A percentile compares a stretch with the other conserved stretches of the same genome.
phyloP scores from a whole-genome alignment of 2,888 invertebrate genomes.

The Tetragnatha montana region DNA sequence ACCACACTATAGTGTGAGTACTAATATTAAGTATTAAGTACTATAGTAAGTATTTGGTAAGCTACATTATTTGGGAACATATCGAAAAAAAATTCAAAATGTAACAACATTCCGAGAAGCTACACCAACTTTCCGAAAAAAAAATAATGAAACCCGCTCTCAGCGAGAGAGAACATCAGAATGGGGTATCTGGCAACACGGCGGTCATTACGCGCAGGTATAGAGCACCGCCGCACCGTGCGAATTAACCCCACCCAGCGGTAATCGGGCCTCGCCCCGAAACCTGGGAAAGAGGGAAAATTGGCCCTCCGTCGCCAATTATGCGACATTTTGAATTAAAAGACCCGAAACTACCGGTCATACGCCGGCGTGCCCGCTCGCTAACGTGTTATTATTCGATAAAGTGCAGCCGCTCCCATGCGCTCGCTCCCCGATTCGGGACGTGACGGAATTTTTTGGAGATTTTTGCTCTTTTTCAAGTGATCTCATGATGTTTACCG shows the following conservation, averaged over 20 bases:
- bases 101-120: too few relatives aligned
- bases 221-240: constrained; percentile 20
- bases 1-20: too few relatives aligned
- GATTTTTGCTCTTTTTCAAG: constrained; percentile 1
- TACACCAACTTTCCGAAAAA: too few relatives aligned
- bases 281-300: constrained; percentile 31
- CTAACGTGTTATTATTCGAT: constrained; percentile 66
- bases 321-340: constrained; percentile 66
- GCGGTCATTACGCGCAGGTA: not conserved
- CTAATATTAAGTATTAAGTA: too few relatives aligned
- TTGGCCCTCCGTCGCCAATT: constrained; percentile 68
- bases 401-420: constrained; percentile 44
- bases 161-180: too few relatives aligned
- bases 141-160: too few relatives aligned
- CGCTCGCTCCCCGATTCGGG: constrained; percentile 24
- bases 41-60: too few relatives aligned
- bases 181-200: too few relatives aligned
- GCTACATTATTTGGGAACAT: too few relatives aligned
- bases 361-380: constrained; percentile 52
- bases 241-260: constrained; percentile 53
- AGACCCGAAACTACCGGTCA: constrained; percentile 68
- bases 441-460: constrained; percentile 64
- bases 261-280: constrained; percentile 39
- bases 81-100: too few relatives aligned
- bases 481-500: too few relatives aligned